phyloP scores from a whole-genome alignment of 2,888 invertebrate genomes.

The Agrotis segetum region DNA sequence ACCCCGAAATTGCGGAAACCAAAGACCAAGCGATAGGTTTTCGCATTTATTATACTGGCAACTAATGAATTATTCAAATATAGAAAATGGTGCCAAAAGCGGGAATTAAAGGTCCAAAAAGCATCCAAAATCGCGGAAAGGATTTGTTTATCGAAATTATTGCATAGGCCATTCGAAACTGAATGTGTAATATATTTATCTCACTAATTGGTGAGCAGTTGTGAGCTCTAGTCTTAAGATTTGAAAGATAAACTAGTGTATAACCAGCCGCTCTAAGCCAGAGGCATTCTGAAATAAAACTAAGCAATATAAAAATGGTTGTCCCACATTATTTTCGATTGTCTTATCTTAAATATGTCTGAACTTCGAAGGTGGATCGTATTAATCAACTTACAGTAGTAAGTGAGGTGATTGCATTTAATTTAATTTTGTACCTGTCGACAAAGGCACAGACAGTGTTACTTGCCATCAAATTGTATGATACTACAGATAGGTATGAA shows the following conservation, averaged over 20 bases:
- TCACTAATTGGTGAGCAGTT: slow-evolving; percentile 61
- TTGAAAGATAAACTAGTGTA: slow-evolving; percentile 38
- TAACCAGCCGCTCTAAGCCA: slow-evolving; percentile 39
- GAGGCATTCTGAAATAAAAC: slow-evolving; percentile 46
- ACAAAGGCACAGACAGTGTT: slow-evolving; percentile 63
- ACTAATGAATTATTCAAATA: slow-evolving; percentile 33
- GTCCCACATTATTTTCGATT: slow-evolving; percentile 47
- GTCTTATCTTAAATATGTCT: slow-evolving; percentile 30
- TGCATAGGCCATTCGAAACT: slow-evolving; percentile 51
- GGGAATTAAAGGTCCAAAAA: slow-evolving; percentile 37
- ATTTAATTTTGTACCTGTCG: slow-evolving; percentile 55
- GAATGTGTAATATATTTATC: slow-evolving; percentile 38
- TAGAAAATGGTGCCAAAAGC: slow-evolving; percentile 42
- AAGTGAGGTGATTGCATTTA: slow-evolving; percentile 68
- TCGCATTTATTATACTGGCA: slow-evolving; percentile 27
- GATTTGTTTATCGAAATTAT: slow-evolving; percentile 35
- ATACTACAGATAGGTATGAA: slow-evolving; percentile 71
- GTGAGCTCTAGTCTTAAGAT: slow-evolving; percentile 64
- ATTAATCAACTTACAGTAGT: slow-evolving; percentile 46
- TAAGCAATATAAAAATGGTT: slow-evolving; percentile 60
- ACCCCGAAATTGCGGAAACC: slow-evolving; percentile 16
- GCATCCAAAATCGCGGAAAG: slow-evolving; percentile 11
- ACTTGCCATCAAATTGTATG: slow-evolving; percentile 76
- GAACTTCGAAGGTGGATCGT: slow-evolving; percentile 32
- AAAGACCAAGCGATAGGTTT: slow-evolving; percentile 17